Evolutionary conservation across 1,140 invertebrate species (phyloP), one percentile per base, ranked within the genome.

Genomic region (Camponotus pennsylvanicus): DNA sequence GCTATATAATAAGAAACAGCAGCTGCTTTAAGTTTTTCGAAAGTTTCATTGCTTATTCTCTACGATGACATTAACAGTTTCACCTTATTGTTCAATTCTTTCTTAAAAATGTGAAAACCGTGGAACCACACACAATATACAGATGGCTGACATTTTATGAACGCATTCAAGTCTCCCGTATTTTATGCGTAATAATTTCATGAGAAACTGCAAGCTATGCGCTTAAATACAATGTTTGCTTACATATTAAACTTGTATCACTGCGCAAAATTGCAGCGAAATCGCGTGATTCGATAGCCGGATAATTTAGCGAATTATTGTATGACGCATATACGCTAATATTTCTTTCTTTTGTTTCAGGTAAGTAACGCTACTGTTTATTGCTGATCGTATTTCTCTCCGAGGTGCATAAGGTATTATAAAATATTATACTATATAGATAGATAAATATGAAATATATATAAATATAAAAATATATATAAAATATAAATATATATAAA

Each of bases 261-360:
- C 27, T 7, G 40, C 42, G 21, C 27, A 69, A 69, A 69, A 69
- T 21, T 42, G 9, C 9, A 42, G 66, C 37, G n/a, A 42, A 45
- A 69, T 49, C 40, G 18, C 67, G 67, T 21, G 11, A 15, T 15
- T 34, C 40, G 18, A 40, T 37, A 7, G 3, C 34, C 13, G 21
- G 64, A 66, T 66, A 37, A 78, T 64, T 52, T 6, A 63, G 52
- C 3, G 3, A 67, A 67, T 52, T 21, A 70, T 11, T 21, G 18
- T 8, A 13, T 40, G 1, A 57, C 11, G 2, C 0, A 18, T 6
- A 71, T 42, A 40, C 59, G 18, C 57, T 89, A 61, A 86, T 45
- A 59, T 61, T 61, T 85, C 64, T 85, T 87, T 37, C 27, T 86
- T 90, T 85, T 88, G 86, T 93, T 93, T 78, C 91, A 93, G 92